These are phyloP conservation scores for Emberiza fucata DNA, from an alignment of 2,113 vertebrate species.

Conservation along the genomic window DNA sequence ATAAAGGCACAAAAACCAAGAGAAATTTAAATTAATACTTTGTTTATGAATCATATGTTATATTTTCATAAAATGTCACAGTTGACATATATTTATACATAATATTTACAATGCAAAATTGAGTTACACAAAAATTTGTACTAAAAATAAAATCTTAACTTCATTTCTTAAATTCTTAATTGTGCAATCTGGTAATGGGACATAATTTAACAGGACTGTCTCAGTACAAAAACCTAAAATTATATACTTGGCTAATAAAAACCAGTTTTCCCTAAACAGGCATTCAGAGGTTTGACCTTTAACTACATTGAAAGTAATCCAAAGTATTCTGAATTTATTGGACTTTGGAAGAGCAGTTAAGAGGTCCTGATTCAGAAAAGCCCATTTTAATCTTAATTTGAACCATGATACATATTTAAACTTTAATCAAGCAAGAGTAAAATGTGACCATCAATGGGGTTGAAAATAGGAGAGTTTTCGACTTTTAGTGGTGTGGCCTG, in stretches of 20 bases:
- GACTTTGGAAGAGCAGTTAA: not conserved
- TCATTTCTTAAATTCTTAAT: not conserved
- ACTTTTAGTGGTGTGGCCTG: not conserved
- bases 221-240: not conserved
- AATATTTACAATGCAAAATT: not conserved
- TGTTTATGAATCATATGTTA: not conserved
- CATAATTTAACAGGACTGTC: not conserved
- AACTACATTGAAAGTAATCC: not conserved
- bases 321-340: not conserved
- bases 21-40: not conserved
- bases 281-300: not conserved
- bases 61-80: not conserved
- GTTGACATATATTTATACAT: not conserved
- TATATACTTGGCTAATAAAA: not conserved
- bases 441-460: not conserved
- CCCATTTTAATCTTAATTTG: not conserved
- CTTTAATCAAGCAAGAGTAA: not conserved
- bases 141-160: not conserved
- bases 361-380: not conserved
- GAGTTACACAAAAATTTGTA: not conserved
- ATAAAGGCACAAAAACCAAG: fast-evolving
- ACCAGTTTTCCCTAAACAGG: not conserved
- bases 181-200: not conserved
- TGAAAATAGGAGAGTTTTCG: not conserved
- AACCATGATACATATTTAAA: not conserved